phyloP scores from a whole-genome alignment of 2,113 vertebrate genomes.

The Fregetta grallaria region DNA sequence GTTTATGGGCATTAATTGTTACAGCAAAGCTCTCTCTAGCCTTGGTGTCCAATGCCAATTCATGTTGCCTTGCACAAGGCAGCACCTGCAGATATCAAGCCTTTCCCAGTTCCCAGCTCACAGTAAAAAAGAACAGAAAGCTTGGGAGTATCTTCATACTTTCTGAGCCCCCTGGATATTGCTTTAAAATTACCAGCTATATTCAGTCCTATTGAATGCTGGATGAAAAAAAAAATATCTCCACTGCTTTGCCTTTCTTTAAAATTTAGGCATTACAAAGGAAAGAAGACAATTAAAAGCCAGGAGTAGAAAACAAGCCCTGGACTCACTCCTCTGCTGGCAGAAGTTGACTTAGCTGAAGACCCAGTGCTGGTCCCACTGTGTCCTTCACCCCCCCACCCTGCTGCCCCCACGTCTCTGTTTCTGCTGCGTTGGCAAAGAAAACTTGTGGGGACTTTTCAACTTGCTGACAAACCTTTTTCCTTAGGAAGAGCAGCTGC shows the following conservation, averaged over 20 bases:
- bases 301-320: neutral
- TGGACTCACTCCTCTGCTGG: neutral
- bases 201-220: neutral
- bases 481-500: neutral
- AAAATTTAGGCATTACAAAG: neutral
- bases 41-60: neutral
- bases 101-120: neutral
- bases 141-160: neutral
- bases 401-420: neutral
- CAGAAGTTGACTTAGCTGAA: neutral
- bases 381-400: fast-evolving
- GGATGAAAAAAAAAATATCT: neutral
- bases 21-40: neutral
- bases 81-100: neutral
- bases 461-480: neutral
- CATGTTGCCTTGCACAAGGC: neutral
- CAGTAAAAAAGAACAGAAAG: neutral
- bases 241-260: neutral
- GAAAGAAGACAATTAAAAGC: neutral
- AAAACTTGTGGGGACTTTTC: neutral
- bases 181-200: neutral
- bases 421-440: neutral
- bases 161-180: neutral
- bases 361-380: neutral
- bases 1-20: too few species aligned